Percentiles rank a stretch among this genome's conserved stretches.
Evolutionary conservation across 2,113 vertebrate genomes (phyloP).

Genomic region (Hydrochoerus hydrochaeris): DNA sequence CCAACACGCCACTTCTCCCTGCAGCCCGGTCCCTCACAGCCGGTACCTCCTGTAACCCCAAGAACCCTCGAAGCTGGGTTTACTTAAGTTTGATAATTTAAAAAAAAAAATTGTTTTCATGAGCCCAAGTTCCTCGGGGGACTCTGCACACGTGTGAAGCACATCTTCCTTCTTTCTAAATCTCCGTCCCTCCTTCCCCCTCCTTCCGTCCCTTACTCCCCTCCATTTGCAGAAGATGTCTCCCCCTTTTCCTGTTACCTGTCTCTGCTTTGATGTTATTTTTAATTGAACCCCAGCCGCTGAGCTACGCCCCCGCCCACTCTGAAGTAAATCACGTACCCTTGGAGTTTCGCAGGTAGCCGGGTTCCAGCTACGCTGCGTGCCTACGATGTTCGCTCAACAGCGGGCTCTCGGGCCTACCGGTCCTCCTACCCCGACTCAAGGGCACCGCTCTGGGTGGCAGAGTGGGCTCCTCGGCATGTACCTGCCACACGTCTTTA

Average conservation of each 20-base stretch:
- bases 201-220: background rate
- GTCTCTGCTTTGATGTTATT: background rate
- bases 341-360: background rate
- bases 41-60: constrained; percentile 16
- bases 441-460: background rate
- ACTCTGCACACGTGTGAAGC: too few relatives aligned
- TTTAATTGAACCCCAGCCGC: too few relatives aligned
- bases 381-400: background rate
- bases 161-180: too few relatives aligned
- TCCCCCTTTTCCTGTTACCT: background rate
- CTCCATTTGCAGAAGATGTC: background rate
- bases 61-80: background rate
- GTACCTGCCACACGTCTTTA: background rate
- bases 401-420: background rate
- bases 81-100: background rate
- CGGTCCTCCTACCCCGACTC: background rate
- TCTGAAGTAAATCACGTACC: background rate
- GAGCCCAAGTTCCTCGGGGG: too few relatives aligned
- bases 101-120: background rate
- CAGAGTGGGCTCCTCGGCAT: background rate
- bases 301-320: too few relatives aligned
- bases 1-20: background rate
- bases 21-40: background rate
- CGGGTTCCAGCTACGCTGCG: background rate
- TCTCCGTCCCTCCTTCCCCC: background rate